These are phyloP conservation scores for Megatriorchis doriae DNA, from an alignment of 2,113 vertebrate genomes.

Conservation along the genomic window DNA sequence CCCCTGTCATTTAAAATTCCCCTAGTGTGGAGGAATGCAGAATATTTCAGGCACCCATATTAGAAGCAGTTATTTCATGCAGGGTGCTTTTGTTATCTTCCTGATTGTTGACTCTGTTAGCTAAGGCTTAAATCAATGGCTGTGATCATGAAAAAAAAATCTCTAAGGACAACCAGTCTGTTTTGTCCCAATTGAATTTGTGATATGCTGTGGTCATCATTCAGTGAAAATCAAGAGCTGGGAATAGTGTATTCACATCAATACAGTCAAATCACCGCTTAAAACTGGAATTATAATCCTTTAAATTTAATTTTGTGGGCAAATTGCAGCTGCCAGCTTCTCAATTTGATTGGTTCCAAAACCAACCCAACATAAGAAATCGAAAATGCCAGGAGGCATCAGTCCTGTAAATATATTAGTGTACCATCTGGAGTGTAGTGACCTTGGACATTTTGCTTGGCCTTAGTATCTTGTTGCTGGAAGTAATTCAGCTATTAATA, in stretches of 20 bases:
- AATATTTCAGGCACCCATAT: background rate
- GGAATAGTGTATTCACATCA: constrained; percentile 19
- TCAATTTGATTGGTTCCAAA: constrained; percentile 44
- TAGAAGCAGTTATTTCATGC: background rate
- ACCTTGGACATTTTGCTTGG: constrained; percentile 33
- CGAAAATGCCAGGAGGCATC: constrained; percentile 54
- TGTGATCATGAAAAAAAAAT: background rate
- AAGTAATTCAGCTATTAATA: background rate
- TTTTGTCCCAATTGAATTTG: background rate
- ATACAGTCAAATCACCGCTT: constrained; percentile 14
- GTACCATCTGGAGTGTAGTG: constrained; percentile 21
- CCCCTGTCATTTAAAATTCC: background rate
- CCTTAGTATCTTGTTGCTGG: background rate
- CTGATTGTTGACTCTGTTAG: background rate
- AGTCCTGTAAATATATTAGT: constrained; percentile 52
- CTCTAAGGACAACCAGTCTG: background rate
- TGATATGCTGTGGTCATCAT: background rate
- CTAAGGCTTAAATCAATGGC: background rate
- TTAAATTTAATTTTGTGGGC: background rate
- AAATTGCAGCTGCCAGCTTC: background rate
- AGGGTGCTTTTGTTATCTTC: background rate
- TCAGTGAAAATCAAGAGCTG: background rate
- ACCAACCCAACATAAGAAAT: constrained; percentile 27
- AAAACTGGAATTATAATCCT: constrained; percentile 5
- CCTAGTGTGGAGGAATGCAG: background rate